Percentiles rank a stretch among this genome's conserved stretches.
Evolutionary conservation across 2,113 vertebrate species (phyloP).

Genomic region (Trogon melanurus): DNA sequence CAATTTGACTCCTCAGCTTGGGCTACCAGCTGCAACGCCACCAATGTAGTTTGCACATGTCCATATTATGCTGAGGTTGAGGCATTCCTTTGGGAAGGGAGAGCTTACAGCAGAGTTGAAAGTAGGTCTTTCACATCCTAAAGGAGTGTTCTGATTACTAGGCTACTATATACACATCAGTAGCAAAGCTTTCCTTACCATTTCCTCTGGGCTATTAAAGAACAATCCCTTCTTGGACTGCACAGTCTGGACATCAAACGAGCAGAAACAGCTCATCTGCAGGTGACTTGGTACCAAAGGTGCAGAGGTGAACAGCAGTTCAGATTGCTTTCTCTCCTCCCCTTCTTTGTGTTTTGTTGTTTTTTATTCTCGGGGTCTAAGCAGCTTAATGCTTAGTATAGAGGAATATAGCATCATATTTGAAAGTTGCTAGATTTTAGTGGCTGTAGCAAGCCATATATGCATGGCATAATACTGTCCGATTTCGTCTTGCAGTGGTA

Average conservation of each 20-base stretch:
- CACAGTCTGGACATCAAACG: background rate
- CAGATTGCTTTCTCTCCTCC: background rate
- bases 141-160: background rate
- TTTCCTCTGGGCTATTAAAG: background rate
- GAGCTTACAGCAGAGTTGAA: background rate
- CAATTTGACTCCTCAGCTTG: background rate
- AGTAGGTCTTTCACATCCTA: background rate
- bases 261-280: background rate
- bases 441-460: background rate
- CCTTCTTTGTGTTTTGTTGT: background rate
- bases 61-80: background rate
- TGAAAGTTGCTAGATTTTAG: background rate
- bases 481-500: background rate
- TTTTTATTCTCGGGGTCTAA: background rate
- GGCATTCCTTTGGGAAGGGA: background rate
- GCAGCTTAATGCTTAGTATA: background rate
- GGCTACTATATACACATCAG: background rate
- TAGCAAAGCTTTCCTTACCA: background rate
- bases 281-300: background rate
- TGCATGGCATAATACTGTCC: background rate
- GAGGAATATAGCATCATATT: background rate
- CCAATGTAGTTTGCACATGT: background rate
- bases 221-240: background rate
- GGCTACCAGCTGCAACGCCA: background rate
- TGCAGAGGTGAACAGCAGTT: background rate